Evolutionary conservation across 35 echinoderm and acorn worm species (phyloP).

Genomic region (Lytechinus pictus): DNA sequence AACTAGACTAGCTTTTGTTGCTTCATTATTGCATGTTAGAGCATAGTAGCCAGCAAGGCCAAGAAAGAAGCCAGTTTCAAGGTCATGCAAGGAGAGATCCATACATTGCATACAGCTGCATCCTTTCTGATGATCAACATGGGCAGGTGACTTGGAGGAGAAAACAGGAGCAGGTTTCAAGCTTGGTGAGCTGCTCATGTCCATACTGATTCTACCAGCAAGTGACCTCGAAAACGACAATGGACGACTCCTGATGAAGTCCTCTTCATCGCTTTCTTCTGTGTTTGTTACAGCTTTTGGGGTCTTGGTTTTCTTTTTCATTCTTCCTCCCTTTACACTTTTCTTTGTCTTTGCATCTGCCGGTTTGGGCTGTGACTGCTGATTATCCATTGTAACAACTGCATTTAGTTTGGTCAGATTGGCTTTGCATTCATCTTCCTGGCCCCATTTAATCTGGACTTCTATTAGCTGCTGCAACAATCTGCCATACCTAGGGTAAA

Average conservation of each 20-base stretch:
- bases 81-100: conserved; percentile 18
- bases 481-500: conserved; percentile 47
- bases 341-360: neutral
- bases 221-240: conserved; percentile 15
- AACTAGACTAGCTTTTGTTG: neutral
- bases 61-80: conserved; percentile 2
- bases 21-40: neutral
- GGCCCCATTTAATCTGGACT: conserved; percentile 30
- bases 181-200: conserved; percentile 49
- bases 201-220: neutral
- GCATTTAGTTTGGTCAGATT: neutral
- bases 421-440: conserved; percentile 24
- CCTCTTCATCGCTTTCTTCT: conserved; percentile 49
- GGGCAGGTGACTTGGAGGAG: neutral
- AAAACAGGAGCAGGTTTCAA: conserved; percentile 21
- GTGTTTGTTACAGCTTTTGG: neutral
- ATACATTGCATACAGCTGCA: neutral
- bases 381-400: neutral
- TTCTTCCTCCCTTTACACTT: neutral
- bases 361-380: neutral
- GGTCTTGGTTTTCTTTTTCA: neutral
- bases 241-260: conserved; percentile 41
- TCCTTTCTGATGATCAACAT: neutral
- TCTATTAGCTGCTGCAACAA: conserved; percentile 36
- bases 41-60: conserved; percentile 9